phyloP scores from a whole-genome alignment of 2,113 vertebrate species.

The Oryzias javanicus region DNA sequence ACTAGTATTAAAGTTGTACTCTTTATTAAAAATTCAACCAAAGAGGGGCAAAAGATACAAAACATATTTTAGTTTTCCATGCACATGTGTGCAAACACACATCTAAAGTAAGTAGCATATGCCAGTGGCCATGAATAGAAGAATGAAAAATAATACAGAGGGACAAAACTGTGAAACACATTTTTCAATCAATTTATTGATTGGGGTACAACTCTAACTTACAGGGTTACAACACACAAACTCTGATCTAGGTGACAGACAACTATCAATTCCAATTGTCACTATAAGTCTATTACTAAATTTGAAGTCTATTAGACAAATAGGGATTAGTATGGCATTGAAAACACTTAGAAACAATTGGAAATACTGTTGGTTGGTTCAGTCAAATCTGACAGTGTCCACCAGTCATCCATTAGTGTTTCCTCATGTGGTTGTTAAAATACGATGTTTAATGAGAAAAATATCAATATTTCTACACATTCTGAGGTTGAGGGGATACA shows the following conservation, averaged over 20 bases:
- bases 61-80: conserved; percentile 31
- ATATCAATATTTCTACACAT: background rate
- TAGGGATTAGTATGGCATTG: conserved; percentile 17
- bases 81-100: conserved; percentile 19
- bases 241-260: background rate
- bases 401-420: background rate
- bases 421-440: background rate
- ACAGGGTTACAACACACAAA: conserved; percentile 11
- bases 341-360: background rate
- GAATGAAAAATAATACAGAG: conserved; percentile 3
- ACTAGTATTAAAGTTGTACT: conserved; percentile 18
- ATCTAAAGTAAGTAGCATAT: conserved; percentile 32
- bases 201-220: conserved; percentile 18
- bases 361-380: conserved; percentile 15
- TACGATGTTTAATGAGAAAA: background rate
- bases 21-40: conserved; percentile 65
- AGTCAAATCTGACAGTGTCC: background rate
- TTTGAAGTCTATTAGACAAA: background rate
- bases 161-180: conserved; percentile 2
- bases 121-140: conserved; percentile 35
- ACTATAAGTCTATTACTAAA: background rate
- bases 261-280: background rate
- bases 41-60: conserved; percentile 62
- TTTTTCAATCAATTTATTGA: background rate
- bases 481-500: background rate